Conservation (phyloP, 2,113 vertebrate species). For the Aegithalos caudatus region DNA sequence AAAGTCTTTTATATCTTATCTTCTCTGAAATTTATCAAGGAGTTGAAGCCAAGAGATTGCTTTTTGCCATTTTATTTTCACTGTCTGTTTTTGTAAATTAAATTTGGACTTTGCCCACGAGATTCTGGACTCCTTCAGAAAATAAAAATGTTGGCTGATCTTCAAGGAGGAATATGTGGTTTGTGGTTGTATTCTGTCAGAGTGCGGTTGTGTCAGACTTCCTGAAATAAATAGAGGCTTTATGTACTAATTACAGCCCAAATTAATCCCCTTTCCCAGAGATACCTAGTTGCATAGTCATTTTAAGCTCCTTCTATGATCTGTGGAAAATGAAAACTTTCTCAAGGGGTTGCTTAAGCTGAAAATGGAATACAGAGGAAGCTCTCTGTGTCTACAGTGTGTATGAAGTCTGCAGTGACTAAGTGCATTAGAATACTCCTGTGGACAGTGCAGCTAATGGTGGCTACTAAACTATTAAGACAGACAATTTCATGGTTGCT, state of each 20-base stretch:
- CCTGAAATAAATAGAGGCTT: background rate
- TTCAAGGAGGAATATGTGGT: background rate
- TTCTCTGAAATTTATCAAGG: background rate
- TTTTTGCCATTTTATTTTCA: background rate
- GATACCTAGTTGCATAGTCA: background rate
- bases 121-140: background rate
- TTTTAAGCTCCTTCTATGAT: background rate
- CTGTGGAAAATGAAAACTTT: background rate
- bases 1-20: background rate
- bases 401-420: background rate
- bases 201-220: background rate
- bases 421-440: background rate
- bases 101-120: background rate
- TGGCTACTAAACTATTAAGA: background rate
- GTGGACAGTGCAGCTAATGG: background rate
- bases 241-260: background rate
- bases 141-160: background rate
- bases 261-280: background rate
- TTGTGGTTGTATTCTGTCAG: background rate
- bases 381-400: background rate
- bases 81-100: background rate
- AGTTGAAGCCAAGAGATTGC: background rate
- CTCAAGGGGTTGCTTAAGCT: background rate
- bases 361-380: background rate
- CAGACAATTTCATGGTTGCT: background rate